Percentiles rank a stretch among this genome's conserved stretches.
phyloP scores from a whole-genome alignment of 1,140 invertebrate species.

The Nautilus pompilius region DNA sequence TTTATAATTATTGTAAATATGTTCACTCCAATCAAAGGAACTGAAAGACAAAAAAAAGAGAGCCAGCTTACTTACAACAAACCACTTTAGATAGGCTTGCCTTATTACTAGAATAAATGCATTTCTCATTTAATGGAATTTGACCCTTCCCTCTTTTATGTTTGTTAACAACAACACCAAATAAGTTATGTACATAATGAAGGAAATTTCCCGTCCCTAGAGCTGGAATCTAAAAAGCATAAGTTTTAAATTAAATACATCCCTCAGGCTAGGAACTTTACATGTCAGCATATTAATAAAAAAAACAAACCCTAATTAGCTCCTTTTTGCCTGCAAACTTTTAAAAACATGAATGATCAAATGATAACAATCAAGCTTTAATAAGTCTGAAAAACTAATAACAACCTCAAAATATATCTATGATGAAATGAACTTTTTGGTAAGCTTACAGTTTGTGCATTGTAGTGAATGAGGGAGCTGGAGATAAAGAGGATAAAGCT shows the following conservation, averaged over 20 bases:
- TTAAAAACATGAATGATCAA: no score
- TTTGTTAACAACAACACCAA: not conserved
- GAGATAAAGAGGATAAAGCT: not conserved
- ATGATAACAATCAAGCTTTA: no score
- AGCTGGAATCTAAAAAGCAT: not conserved
- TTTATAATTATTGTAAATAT: constrained; percentile 77
- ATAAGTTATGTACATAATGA: not conserved
- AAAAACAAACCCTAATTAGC: no score
- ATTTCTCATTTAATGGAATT: not conserved
- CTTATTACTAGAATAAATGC: not conserved
- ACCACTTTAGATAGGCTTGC: not conserved
- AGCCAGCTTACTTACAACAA: not conserved
- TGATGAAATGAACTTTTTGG: not conserved
- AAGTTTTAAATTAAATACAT: no score
- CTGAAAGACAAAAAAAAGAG: constrained; percentile 66
- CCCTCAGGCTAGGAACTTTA: no score
- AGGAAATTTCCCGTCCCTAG: not conserved
- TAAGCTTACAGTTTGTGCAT: not conserved
- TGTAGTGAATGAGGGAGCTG: not conserved
- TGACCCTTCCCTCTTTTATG: not conserved
- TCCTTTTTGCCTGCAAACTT: no score
- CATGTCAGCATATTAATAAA: no score
- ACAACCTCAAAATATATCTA: not conserved
- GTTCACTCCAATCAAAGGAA: constrained; percentile 84
- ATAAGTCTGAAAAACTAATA: not conserved